Conservation (phyloP, 2,797 vertebrate species). For the Chiroxiphia lanceolata region DNA sequence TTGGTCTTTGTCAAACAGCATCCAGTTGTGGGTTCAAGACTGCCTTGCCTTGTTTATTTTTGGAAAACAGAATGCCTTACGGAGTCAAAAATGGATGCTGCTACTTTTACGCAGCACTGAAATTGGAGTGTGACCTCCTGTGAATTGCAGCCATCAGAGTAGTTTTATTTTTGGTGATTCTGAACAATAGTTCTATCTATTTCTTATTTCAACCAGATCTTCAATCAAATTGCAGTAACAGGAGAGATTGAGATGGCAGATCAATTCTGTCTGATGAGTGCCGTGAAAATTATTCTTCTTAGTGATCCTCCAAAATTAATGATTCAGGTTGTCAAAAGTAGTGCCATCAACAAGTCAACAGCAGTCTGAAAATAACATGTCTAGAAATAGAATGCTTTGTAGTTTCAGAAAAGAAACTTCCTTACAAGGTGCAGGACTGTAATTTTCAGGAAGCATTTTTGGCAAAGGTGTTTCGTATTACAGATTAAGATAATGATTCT, state of each 20-base stretch:
- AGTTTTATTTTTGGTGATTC: neutral
- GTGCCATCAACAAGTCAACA: conserved; percentile 48
- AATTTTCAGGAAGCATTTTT: neutral
- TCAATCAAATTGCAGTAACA: neutral
- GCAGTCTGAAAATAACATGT: neutral
- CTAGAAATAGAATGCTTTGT: conserved; percentile 19
- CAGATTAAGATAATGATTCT: neutral
- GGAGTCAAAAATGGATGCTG: neutral
- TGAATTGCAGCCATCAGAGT: neutral
- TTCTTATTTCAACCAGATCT: neutral
- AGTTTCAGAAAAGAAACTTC: neutral
- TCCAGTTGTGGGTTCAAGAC: neutral
- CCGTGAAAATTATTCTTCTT: neutral
- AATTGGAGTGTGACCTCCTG: neutral
- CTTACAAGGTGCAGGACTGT: neutral
- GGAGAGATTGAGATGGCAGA: neutral
- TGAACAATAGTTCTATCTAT: neutral
- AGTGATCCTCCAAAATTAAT: conserved; percentile 5
- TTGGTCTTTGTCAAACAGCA: neutral
- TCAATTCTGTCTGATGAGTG: neutral
- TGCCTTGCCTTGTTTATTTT: neutral
- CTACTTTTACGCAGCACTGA: neutral
- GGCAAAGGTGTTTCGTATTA: neutral
- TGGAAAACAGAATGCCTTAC: neutral
- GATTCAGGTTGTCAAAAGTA: conserved; percentile 18